Percentiles rank a stretch among this genome's conserved stretches.
These are phyloP conservation scores for Cyanoramphus novaezelandiae DNA, from an alignment of 2,113 vertebrate species.

Conservation along the genomic window DNA sequence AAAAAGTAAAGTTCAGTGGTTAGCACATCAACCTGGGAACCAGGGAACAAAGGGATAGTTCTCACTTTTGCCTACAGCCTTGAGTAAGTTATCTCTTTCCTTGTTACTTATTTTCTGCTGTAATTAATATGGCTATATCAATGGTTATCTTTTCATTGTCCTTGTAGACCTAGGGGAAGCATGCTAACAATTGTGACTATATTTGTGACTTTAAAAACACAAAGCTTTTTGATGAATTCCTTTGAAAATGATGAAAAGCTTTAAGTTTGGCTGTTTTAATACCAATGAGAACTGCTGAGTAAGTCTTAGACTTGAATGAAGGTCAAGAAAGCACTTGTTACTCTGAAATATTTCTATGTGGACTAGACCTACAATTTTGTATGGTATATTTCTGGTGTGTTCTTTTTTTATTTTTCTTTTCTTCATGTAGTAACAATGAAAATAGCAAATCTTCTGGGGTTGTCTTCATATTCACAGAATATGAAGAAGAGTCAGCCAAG, in stretches of 20 bases:
- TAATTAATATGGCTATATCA: neutral
- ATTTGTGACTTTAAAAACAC: neutral
- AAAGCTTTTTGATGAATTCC: neutral
- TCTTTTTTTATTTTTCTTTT: neutral
- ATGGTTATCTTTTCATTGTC: neutral
- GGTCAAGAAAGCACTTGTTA: neutral
- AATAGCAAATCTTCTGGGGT: neutral
- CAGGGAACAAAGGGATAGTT: neutral
- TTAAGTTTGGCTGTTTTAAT: neutral
- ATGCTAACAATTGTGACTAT: neutral
- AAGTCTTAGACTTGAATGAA: neutral
- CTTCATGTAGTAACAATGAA: neutral
- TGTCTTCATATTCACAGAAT: neutral
- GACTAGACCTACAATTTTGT: neutral
- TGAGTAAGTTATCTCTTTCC: neutral
- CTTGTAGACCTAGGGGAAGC: neutral
- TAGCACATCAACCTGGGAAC: neutral
- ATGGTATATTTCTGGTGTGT: neutral
- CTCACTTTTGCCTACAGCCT: neutral
- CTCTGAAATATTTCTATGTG: neutral
- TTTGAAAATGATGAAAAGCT: neutral
- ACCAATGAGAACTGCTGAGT: neutral
- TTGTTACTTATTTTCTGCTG: neutral
- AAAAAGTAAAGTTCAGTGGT: neutral
- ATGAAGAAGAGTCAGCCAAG: neutral